Conservation (phyloP, 2,797 vertebrate species). For the Sciurus vulgaris region DNA sequence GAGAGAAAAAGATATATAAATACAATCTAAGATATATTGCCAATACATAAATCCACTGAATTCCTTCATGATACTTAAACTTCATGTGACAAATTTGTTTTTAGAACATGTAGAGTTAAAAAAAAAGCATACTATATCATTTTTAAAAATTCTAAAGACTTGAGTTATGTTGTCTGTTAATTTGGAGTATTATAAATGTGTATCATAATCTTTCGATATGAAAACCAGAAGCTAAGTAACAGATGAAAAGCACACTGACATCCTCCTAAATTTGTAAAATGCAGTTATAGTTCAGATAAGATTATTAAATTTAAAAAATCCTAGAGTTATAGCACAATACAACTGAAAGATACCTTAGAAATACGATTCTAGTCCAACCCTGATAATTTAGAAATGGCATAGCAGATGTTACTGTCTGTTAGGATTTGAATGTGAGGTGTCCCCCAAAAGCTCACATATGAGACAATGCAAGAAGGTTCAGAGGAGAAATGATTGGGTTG, state of each 20-base stretch:
- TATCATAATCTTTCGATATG: not conserved
- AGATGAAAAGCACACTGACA: not conserved
- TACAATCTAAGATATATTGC: not conserved
- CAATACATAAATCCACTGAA: not conserved
- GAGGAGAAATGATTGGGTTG: too few relatives aligned
- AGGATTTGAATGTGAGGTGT: too few relatives aligned
- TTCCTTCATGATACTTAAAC: not conserved
- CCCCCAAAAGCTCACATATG: too few relatives aligned
- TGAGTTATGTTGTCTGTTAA: conserved; percentile 21
- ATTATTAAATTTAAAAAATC: conserved; percentile 32
- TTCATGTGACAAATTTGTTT: conserved; percentile 32
- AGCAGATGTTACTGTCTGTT: not conserved
- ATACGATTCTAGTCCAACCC: not conserved
- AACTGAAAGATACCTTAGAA: not conserved
- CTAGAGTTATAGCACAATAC: not conserved
- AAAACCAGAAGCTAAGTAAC: not conserved
- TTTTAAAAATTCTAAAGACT: conserved; percentile 3
- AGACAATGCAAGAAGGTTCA: too few relatives aligned
- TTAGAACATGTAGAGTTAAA: not conserved
- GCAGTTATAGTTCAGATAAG: not conserved
- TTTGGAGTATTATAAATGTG: not conserved
- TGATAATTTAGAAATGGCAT: not conserved
- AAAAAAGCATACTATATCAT: not conserved
- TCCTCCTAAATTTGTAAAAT: not conserved
- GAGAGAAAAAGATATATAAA: conserved; percentile 18